phyloP scores from a whole-genome alignment of 2,888 invertebrate species.

The Zeuzera pyrina region DNA sequence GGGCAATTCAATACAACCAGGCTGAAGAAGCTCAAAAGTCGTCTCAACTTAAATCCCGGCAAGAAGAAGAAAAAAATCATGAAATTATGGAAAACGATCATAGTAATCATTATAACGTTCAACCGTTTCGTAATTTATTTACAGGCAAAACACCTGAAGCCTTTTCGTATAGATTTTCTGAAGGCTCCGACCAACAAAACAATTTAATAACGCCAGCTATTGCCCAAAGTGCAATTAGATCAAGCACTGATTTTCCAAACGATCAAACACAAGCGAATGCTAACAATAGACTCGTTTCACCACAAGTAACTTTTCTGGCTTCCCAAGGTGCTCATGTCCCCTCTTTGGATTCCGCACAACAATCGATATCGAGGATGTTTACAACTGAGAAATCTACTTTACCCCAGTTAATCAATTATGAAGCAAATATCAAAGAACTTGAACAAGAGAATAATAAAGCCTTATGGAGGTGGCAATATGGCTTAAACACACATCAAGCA shows the following conservation, averaged over 20 bases:
- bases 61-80: conserved; percentile 35
- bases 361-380: conserved; percentile 40
- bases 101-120: conserved; percentile 25
- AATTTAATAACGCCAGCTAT: conserved; percentile 43
- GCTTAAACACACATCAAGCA: conserved; percentile 34
- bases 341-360: conserved; percentile 32
- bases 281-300: conserved; percentile 46
- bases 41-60: conserved; percentile 46
- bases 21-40: conserved; percentile 63
- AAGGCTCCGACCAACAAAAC: conserved; percentile 36
- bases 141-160: conserved; percentile 63
- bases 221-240: conserved; percentile 40
- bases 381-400: conserved; percentile 45
- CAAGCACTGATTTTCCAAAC: conserved; percentile 33
- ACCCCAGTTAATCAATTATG: conserved; percentile 60
- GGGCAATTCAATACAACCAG: conserved; percentile 61
- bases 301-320: conserved; percentile 63
- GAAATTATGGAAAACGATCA: conserved; percentile 34
- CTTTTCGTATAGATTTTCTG: conserved; percentile 52
- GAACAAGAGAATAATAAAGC: conserved; percentile 52
- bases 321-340: conserved; percentile 61
- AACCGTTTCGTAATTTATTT: conserved; percentile 42
- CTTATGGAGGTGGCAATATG: conserved; percentile 65
- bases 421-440: conserved; percentile 40
- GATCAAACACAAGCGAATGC: conserved; percentile 43